These are phyloP conservation scores for Myiotriccus ornatus DNA, from an alignment of 2,797 vertebrate species.

Conservation along the genomic window DNA sequence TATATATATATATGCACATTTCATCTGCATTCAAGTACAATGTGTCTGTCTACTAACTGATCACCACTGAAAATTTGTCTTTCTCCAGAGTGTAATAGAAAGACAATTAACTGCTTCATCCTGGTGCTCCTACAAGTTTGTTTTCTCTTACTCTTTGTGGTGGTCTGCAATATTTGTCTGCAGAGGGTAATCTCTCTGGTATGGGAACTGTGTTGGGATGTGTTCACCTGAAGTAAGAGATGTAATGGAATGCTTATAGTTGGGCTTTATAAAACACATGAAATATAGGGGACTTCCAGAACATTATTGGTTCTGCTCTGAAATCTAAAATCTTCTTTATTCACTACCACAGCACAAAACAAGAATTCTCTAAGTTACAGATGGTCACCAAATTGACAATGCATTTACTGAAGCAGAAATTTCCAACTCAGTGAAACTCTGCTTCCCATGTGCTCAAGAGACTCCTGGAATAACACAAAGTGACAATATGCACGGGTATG, in stretches of 20 bases:
- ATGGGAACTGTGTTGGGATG: not conserved
- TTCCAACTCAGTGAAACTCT: conserved; percentile 64
- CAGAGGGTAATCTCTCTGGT: not conserved
- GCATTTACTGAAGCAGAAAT: conserved; percentile 50
- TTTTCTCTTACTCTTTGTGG: not conserved
- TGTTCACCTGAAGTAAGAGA: not conserved
- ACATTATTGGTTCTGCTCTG: not conserved
- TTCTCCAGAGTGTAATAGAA: not conserved
- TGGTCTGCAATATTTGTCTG: not conserved
- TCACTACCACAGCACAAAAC: not conserved
- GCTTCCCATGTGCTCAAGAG: conserved; percentile 54
- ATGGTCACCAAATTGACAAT: conserved; percentile 54
- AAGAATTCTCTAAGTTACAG: conserved; percentile 21
- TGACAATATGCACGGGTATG: conserved; percentile 20
- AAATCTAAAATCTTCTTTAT: not conserved
- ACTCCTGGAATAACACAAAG: conserved; percentile 33
- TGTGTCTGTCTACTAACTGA: not conserved
- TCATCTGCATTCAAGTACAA: not conserved
- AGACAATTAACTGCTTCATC: not conserved
- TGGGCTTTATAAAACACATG: not conserved
- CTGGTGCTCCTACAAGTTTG: not conserved
- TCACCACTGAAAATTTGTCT: not conserved
- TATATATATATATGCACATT: accelerated
- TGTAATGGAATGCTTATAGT: not conserved
- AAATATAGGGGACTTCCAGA: not conserved